phyloP scores from a whole-genome alignment of 2,888 invertebrate genomes.

The Flabesymbios commensalis region DNA sequence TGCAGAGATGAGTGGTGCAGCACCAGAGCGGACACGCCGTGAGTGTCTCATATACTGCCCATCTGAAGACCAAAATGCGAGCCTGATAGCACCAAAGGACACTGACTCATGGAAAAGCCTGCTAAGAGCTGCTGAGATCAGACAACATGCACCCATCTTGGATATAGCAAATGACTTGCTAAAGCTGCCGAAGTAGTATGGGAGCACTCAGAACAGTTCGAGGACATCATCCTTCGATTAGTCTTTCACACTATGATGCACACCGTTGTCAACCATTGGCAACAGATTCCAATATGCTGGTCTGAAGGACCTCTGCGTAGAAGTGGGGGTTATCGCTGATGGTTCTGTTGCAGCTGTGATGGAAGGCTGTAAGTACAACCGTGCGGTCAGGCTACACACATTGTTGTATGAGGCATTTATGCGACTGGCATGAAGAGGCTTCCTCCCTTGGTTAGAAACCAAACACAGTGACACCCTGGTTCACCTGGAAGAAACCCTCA shows the following conservation, averaged over 20 bases:
- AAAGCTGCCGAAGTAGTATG: slow-evolving; percentile 34
- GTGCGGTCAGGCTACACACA: slow-evolving; percentile 26
- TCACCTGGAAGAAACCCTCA: no score
- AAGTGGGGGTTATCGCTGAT: slow-evolving; percentile 35
- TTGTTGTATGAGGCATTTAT: slow-evolving; percentile 34
- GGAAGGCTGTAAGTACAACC: slow-evolving; percentile 24
- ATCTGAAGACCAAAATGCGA: no score
- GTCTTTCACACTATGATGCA: slow-evolving; percentile 31
- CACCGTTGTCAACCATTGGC: slow-evolving; percentile 28
- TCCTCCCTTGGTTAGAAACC: not conserved
- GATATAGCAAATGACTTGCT: no score
- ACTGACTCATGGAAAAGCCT: no score
- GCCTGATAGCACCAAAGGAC: no score
- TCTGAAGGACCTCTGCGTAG: slow-evolving; percentile 30
- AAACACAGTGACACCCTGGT: not conserved
- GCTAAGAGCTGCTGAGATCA: no score
- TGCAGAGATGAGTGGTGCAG: no score
- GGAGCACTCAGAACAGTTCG: slow-evolving; percentile 26
- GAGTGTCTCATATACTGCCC: no score
- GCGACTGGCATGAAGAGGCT: slow-evolving; percentile 11
- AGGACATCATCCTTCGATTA: slow-evolving; percentile 24
- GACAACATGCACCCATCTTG: no score
- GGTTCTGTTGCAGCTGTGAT: slow-evolving; percentile 30
- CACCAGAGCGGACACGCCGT: no score
- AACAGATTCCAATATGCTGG: slow-evolving; percentile 39